These are phyloP conservation scores for Pristionchus entomophagus DNA, from an alignment of 2,888 invertebrate genomes.

Conservation along the genomic window DNA sequence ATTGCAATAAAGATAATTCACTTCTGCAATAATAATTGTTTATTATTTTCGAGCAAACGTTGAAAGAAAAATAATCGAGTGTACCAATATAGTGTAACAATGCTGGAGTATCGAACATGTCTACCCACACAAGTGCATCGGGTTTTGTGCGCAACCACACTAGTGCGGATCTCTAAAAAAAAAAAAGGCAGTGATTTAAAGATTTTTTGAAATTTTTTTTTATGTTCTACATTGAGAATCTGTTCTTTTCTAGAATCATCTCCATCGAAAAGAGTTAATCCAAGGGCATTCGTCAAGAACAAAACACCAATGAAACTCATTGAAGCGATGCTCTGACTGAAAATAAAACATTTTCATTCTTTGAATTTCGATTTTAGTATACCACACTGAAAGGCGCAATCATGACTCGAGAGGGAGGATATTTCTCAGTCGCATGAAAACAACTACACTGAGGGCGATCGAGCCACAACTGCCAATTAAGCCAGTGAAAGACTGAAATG, in stretches of 20 bases:
- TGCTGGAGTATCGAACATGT: conserved; percentile 16
- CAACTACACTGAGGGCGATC: neutral
- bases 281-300: neutral
- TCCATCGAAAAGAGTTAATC: neutral
- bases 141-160: neutral
- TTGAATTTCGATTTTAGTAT: too few relatives aligned
- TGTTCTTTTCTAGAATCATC: neutral
- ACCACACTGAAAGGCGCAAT: neutral
- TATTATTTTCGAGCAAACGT: too few relatives aligned
- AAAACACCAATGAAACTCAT: neutral
- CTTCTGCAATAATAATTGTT: too few relatives aligned
- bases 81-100: too few relatives aligned
- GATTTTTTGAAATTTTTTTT: neutral
- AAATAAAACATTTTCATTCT: too few relatives aligned
- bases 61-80: too few relatives aligned
- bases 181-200: neutral
- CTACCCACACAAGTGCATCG: neutral
- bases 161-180: neutral
- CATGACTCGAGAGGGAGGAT: neutral
- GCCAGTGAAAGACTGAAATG: neutral
- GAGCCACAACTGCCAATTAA: neutral
- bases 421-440: neutral
- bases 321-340: neutral
- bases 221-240: neutral
- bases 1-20: too few relatives aligned